Evolutionary conservation across 2,113 vertebrate species (phyloP), one percentile per base, ranked within the genome.

Genomic region (Zonotrichia leucophrys): DNA sequence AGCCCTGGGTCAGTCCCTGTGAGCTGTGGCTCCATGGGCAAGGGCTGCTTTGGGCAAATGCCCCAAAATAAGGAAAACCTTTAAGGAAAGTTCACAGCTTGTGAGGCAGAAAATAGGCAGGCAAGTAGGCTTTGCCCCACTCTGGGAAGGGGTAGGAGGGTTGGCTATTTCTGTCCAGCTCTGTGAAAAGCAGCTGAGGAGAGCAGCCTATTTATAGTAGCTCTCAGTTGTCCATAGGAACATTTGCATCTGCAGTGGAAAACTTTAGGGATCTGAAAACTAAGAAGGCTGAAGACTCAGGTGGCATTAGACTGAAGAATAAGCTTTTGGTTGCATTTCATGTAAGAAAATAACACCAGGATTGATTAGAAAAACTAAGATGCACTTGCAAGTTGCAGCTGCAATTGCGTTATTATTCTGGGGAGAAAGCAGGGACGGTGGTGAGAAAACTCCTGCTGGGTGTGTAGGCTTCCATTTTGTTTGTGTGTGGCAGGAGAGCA

Each of bases 11-110:
- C 24, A 35, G 5, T 20, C 18, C 12, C 62, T 41, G 46, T 1
- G 3, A 16, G 16, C 37, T 47, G 0, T 16, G 49, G 77, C 68
- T 83, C 14, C 0, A 0, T 63, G 44, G 49, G 23, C 31, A 73
- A 25, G 58, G 44, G 11, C 74, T 80, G 7, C 23, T 69, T 42
- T 56, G 46, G 42, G 28, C 24, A 74, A 1, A 39, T 56, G 37
- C 8, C n/a, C 12, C 4, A 13, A 66, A 66, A 41, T 58, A 13
- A 82, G 28, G 15, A 79, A 90, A 53, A 77, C 8, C 52, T 78
- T 49, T 37, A 8, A 70, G 73, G 68, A 60, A 50, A 33, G 19
- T 60, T 92, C 42, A 23, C 41, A 63, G 19, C 37, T 62, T 44
- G 42, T 74, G 46, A 56, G 35, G 24, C 39, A 74, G 50, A 52